Conservation (phyloP, 2,113 vertebrate species). For the Scomber scombrus region DNA sequence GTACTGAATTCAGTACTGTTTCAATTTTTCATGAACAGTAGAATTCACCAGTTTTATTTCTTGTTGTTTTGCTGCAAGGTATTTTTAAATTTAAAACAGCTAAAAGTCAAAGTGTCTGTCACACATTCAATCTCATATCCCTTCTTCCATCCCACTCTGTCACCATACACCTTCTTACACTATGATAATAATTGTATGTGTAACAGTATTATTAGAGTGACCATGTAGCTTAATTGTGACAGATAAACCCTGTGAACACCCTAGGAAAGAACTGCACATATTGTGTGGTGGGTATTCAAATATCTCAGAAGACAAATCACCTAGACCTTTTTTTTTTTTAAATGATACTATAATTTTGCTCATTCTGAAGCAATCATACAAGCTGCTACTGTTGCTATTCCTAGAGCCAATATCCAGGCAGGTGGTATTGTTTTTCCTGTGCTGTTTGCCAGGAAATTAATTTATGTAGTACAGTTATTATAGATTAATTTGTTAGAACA, state of each 20-base stretch:
- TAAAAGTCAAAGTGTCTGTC: neutral
- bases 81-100: neutral
- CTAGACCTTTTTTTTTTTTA: neutral
- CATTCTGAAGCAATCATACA: slow-evolving; percentile 1
- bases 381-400: slow-evolving; percentile 18
- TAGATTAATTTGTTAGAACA: slow-evolving; percentile 21
- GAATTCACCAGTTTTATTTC: neutral
- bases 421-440: slow-evolving; percentile 29
- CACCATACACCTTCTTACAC: neutral
- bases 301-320: neutral
- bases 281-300: neutral
- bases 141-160: neutral
- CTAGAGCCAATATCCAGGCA: slow-evolving; percentile 45
- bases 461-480: slow-evolving; percentile 26
- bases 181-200: neutral
- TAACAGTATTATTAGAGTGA: neutral
- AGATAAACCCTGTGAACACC: neutral
- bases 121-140: neutral
- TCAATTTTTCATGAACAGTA: neutral
- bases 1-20: neutral
- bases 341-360: neutral
- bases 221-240: neutral
- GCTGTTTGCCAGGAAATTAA: slow-evolving; percentile 32
- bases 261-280: neutral
- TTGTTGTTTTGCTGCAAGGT: neutral